phyloP scores from a whole-genome alignment of 2,888 invertebrate species.

The Caenorhabditis uteleia region DNA sequence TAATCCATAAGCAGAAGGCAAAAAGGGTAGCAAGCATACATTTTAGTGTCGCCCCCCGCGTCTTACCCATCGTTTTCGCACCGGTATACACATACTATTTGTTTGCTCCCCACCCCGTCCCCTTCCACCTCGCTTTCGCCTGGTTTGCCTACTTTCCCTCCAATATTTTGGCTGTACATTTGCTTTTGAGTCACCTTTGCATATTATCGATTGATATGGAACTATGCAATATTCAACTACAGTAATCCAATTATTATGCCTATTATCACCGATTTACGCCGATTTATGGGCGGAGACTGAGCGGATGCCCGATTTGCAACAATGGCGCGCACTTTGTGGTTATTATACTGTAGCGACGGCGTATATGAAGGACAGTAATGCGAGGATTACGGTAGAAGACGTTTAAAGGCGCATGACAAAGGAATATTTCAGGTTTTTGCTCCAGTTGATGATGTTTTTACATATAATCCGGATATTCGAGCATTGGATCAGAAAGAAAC shows the following conservation, averaged over 20 bases:
- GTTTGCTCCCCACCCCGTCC: not conserved
- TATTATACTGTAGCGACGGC: constrained; percentile 65
- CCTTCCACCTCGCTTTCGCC: not conserved
- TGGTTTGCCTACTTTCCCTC: not conserved
- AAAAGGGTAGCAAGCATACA: too few species aligned
- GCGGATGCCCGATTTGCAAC: constrained; percentile 65
- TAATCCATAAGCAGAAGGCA: too few species aligned
- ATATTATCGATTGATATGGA: not conserved
- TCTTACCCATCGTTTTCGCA: too few species aligned
- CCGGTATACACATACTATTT: too few species aligned
- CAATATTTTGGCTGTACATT: too few species aligned
- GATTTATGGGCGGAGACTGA: constrained; percentile 67
- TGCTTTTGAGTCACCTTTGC: too few species aligned
- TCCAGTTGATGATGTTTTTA: constrained; percentile 70
- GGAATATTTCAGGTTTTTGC: constrained; percentile 60
- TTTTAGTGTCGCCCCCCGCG: too few species aligned
- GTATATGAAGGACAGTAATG: constrained; percentile 69
- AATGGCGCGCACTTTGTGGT: constrained; percentile 65
- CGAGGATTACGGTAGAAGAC: constrained; percentile 50
- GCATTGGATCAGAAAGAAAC: constrained; percentile 68
- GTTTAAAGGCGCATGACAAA: not conserved
- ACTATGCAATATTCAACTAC: not conserved
- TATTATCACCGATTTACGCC: constrained; percentile 18
- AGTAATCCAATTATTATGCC: too few species aligned
- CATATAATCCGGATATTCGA: constrained; percentile 68